Evolutionary conservation across 1,140 invertebrate species (phyloP), one percentile per base, ranked within the genome.

Genomic region (Pseudachorutes palmiensis): DNA sequence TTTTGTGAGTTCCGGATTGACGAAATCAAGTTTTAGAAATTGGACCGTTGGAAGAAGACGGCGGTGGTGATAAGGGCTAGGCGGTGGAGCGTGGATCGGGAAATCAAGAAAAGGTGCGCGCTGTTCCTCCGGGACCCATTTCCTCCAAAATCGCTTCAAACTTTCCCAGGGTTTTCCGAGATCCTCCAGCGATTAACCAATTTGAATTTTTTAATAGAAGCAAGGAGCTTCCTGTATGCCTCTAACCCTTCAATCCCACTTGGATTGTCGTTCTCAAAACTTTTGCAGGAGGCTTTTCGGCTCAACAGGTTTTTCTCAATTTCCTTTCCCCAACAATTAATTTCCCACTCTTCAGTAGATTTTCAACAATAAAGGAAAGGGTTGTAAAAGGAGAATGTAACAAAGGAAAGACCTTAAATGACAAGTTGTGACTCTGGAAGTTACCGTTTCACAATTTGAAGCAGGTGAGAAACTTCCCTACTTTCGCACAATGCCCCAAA

Each of bases 31-130:
- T 45, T 45, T 45, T 45, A n/a, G n/a, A n/a, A n/a, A n/a, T n/a
- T n/a, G 9, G 36, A 19, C 36, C 36, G 36, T 45, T 45, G 36
- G 36, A 45, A 45, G 19, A 45, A 19, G 36, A 9, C 19, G 36
- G 36, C 9, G 19, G 19, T 9, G 19, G 9, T 45, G 36, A 45
- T 45, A 45, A 45, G 36, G 36, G 36, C 36, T 45, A 45, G 36
- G 19, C 9, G 19, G 36, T 19, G 36, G 36, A 19, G 36, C 36
- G 19, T 45, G 36, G 36, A 45, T 19, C 36, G 36, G 36, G 19
- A 45, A 45, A 45, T 45, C 36, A 45, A 45, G 36, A 45, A 45
- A 45, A 45, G 36, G n/a, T n/a, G n/a, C n/a, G n/a, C n/a, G n/a
- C n/a, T n/a, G n/a, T n/a, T n/a, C n/a, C n/a, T n/a, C n/a, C n/a